These are phyloP conservation scores for Ariopsis seemanni DNA, from an alignment of 2,113 vertebrate species.

Conservation along the genomic window DNA sequence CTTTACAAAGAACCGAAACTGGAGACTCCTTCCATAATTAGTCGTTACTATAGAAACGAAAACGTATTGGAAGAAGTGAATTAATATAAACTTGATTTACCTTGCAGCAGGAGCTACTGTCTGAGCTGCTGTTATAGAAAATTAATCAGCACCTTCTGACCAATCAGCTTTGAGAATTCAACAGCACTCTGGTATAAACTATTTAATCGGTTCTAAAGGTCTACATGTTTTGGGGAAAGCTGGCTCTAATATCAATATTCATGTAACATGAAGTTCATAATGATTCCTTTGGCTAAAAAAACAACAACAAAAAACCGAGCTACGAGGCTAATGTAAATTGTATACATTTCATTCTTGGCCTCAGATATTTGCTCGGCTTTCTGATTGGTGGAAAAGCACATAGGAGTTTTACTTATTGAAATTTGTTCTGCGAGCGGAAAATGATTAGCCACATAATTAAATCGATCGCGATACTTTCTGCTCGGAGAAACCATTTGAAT, in stretches of 20 bases:
- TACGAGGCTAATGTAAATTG: not conserved
- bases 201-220: not conserved
- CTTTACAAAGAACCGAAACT: not conserved
- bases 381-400: conserved; percentile 15
- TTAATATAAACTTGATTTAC: not conserved
- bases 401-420: not conserved
- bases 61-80: too few species aligned
- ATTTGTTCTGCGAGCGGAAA: not conserved
- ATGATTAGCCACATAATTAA: not conserved
- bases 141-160: not conserved
- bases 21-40: conserved; percentile 2
- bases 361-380: not conserved
- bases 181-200: not conserved
- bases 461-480: not conserved
- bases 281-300: not conserved
- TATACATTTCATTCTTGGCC: not conserved
- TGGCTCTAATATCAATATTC: not conserved
- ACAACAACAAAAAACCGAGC: not conserved
- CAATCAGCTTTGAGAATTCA: not conserved
- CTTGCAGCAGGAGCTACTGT: not conserved
- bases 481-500: not conserved
- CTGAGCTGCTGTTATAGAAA: not conserved
- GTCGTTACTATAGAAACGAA: not conserved
- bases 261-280: not conserved
- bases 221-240: not conserved